Conservation (phyloP, 2,113 vertebrate species). For the Eudyptes chrysolophus region DNA sequence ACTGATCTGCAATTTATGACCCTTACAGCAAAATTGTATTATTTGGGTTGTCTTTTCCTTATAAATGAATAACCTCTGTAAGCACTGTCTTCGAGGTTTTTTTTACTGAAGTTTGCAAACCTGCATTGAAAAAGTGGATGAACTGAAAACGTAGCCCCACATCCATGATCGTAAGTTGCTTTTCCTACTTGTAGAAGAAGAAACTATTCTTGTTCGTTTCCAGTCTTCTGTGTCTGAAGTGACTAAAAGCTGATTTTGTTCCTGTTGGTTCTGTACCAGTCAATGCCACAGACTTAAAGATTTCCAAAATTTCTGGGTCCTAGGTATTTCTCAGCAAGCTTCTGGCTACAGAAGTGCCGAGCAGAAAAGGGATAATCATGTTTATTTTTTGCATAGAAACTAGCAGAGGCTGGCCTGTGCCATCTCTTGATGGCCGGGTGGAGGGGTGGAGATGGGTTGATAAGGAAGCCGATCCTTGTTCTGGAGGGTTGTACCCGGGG, state of each 20-base stretch:
- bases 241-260: background rate
- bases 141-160: background rate
- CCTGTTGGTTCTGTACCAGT: background rate
- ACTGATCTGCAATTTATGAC: background rate
- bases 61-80: background rate
- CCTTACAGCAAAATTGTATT: background rate
- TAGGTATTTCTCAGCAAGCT: background rate
- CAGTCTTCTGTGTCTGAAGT: background rate
- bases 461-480: background rate
- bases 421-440: background rate
- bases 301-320: background rate
- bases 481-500: accelerated
- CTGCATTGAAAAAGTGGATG: background rate
- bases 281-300: background rate
- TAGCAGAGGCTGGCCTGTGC: background rate
- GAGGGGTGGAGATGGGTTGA: background rate
- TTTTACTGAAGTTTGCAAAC: background rate
- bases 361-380: background rate
- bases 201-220: background rate
- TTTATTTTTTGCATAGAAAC: background rate
- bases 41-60: background rate
- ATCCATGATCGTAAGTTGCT: background rate
- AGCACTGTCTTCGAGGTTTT: background rate
- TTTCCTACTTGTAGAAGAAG: background rate
- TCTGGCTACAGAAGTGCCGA: background rate